Evolutionary conservation across 1,140 invertebrate species (phyloP).

Genomic region (Dendroctonus valens): DNA sequence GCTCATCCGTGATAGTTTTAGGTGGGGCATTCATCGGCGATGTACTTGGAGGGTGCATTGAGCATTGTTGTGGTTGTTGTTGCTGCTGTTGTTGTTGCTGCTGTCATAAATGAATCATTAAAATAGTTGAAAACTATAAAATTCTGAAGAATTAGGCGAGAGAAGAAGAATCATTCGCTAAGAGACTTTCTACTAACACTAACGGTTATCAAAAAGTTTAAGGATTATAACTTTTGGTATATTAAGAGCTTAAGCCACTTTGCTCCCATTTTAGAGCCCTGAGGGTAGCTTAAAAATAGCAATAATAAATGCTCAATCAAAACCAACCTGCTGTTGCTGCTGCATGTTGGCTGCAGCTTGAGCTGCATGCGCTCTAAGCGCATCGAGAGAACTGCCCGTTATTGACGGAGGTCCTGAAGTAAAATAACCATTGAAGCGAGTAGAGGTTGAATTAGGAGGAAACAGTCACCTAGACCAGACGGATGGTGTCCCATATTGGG

Average conservation of each 20-base stretch:
- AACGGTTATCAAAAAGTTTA: no score
- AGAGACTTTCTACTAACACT: no score
- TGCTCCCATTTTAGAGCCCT: no score
- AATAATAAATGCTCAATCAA: no score
- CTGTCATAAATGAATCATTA: not conserved
- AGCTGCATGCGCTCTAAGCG: slow-evolving; percentile 59
- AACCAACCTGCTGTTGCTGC: slow-evolving; percentile 36
- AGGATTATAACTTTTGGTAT: no score
- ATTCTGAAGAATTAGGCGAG: not conserved
- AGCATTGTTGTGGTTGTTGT: slow-evolving; percentile 52
- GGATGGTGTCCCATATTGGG: slow-evolving; percentile 56
- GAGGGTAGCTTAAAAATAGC: no score
- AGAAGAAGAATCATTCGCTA: no score
- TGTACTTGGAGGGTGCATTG: slow-evolving; percentile 47
- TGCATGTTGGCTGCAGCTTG: slow-evolving; percentile 56
- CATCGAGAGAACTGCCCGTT: slow-evolving; percentile 58
- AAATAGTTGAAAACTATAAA: not conserved
- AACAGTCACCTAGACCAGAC: slow-evolving; percentile 45
- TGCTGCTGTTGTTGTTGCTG: slow-evolving; percentile 11
- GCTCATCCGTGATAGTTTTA: slow-evolving; percentile 52
- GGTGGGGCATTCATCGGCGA: slow-evolving; percentile 56
- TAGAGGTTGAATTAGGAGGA: not conserved
- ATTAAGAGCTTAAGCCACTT: no score
- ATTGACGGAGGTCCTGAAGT: slow-evolving; percentile 43
- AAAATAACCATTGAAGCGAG: not conserved